Base-by-base conservation (phyloP, 2,888 invertebrate species). In the Drosophila anomalata region DNA sequence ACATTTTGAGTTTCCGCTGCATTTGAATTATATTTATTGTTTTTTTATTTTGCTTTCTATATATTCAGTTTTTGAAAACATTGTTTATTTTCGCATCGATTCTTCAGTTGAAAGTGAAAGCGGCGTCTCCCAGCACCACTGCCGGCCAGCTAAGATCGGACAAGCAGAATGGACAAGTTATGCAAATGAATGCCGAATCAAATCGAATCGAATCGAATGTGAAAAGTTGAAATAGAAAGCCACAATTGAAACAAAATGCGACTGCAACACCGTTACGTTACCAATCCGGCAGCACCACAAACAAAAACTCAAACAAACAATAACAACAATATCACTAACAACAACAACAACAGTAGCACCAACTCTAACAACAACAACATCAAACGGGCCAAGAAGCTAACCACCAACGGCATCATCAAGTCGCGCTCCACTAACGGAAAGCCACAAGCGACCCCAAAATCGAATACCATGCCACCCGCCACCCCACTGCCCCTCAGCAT, bases 41-140 rank as follows among this genome's bases (percentile, higher is more conserved):
- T 36, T 48, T 54, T 33, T 53, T 58, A 48, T 39, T 54, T 62
- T 71, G 66, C 61, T 53, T 63, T 53, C 56, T 60, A 68, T 58
- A 75, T 24, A 24, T 24, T 62, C 9, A 44, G 54, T 60, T 69
- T 71, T 67, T 55, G 50, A 57, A 58, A 57, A 58, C 44, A 79
- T 66, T 72, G 58, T 79, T 78, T 76, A 62, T 77, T 79, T 82
- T 79, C 76, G 59, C 67, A 56, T 62, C 65, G 73, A 79, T 78
- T 77, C 75, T 83, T 70, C 73, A 82, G 75, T 82, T 69, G 67
- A 87, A 85, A 84, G 82, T 79, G 87, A 84, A 84, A 87, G 79
- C 79, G 73, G 67, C 76, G 58, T 68, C 67, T 52, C 22, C 29
- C 50, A 29, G 3, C 47, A 29, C 7, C 26, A 12, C 75, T 55